These are phyloP conservation scores for Epistrophella euchroma DNA, from an alignment of 2,888 invertebrate species.

Conservation along the genomic window DNA sequence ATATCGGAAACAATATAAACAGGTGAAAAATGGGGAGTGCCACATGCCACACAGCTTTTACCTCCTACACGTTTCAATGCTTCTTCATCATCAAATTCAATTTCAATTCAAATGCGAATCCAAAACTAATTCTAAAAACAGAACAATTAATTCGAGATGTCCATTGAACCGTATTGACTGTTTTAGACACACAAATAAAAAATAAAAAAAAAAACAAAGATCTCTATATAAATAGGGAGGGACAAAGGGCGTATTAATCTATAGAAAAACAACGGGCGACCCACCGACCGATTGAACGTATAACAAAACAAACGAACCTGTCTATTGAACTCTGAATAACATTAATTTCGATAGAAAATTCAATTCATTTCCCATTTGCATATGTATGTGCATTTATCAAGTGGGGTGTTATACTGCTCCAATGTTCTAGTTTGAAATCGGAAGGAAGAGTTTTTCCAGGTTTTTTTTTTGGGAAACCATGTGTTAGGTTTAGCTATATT, in stretches of 20 bases:
- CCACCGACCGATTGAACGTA: slow-evolving; percentile 58
- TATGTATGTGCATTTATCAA: neutral
- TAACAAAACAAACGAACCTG: slow-evolving; percentile 44
- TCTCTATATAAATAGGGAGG: neutral
- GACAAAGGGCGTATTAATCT: neutral
- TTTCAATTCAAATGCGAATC: slow-evolving; percentile 36
- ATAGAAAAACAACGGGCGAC: slow-evolving; percentile 20
- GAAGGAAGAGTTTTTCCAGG: neutral
- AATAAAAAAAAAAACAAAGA: neutral
- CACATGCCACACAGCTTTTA: neutral
- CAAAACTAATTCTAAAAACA: slow-evolving; percentile 41
- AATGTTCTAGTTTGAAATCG: slow-evolving; percentile 11
- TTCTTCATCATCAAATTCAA: slow-evolving; percentile 44
- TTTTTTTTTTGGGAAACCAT: slow-evolving; percentile 1
- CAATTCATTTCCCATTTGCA: slow-evolving; percentile 27
- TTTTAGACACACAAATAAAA: slow-evolving; percentile 41
- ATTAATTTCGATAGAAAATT: slow-evolving; percentile 63
- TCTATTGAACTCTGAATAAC: slow-evolving; percentile 58
- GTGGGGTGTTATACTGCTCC: neutral
- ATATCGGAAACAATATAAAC: slow-evolving; percentile 41
- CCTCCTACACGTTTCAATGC: neutral
- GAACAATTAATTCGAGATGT: slow-evolving; percentile 36
- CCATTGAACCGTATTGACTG: slow-evolving; percentile 60
- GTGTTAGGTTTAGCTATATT: slow-evolving; percentile 17
- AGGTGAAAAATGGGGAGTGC: slow-evolving; percentile 48